Evolutionary conservation across 2,113 vertebrate genomes (phyloP).

Genomic region (Heterotilapia buettikoferi): DNA sequence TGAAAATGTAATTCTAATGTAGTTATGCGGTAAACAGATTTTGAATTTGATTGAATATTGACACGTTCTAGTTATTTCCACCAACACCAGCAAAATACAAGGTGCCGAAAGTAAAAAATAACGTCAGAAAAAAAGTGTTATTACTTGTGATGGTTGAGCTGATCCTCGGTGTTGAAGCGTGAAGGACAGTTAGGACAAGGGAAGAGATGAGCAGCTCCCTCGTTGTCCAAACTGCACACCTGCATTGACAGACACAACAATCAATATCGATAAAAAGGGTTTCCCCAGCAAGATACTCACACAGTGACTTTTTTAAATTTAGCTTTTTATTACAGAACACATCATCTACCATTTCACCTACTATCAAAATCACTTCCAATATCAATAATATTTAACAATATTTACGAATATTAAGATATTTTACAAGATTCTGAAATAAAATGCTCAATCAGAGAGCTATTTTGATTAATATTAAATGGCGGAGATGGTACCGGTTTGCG

Average conservation of each 20-base stretch:
- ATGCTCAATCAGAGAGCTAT: neutral
- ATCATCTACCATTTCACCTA: neutral
- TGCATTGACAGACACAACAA: neutral
- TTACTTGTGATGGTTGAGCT: slow-evolving; percentile 69
- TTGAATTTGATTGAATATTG: neutral
- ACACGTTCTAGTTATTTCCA: neutral
- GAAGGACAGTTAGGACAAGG: slow-evolving; percentile 60
- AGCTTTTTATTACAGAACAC: neutral
- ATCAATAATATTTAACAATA: neutral
- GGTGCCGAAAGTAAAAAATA: neutral
- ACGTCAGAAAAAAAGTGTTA: neutral
- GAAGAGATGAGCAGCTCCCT: slow-evolving; percentile 37
- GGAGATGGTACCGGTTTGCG: slow-evolving; percentile 53
- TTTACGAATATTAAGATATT: neutral
- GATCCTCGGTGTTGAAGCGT: slow-evolving; percentile 59
- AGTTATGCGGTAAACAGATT: slow-evolving; percentile 7
- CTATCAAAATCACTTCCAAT: neutral
- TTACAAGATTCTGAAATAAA: neutral
- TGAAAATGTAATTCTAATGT: neutral
- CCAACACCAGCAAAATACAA: neutral
- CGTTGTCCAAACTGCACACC: slow-evolving; percentile 48
- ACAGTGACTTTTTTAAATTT: neutral
- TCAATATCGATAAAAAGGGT: neutral
- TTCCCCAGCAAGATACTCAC: neutral
- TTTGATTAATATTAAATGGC: neutral